Percentiles rank a stretch among this genome's conserved stretches.
These are phyloP conservation scores for Parnassius smintheus DNA, from an alignment of 2,888 invertebrate species.

Conservation along the genomic window DNA sequence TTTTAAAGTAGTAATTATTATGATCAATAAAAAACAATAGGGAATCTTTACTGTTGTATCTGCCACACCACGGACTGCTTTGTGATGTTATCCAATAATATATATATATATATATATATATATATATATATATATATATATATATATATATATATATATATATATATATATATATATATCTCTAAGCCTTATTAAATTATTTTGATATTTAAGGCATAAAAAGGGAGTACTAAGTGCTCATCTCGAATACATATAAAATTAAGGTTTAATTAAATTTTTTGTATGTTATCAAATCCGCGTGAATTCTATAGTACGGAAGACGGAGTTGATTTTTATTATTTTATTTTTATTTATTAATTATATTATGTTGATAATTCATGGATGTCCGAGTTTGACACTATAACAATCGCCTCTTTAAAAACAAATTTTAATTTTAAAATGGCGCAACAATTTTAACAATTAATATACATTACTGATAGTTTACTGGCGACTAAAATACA, in stretches of 20 bases:
- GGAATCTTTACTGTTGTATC: too few species aligned
- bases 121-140: too few species aligned
- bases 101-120: too few species aligned
- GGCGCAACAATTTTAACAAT: neutral
- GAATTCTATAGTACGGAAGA: conserved; percentile 1
- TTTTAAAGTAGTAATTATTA: too few species aligned
- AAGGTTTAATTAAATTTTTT: neutral
- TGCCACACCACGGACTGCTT: neutral
- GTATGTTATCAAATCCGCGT: neutral
- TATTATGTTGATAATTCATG: neutral
- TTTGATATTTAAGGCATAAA: neutral
- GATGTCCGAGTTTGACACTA: neutral
- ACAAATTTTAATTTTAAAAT: neutral
- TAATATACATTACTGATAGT: conserved; percentile 4
- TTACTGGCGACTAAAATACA: conserved; percentile 16
- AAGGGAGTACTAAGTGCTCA: neutral
- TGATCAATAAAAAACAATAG: too few species aligned
- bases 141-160: too few species aligned
- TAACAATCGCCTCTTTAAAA: too few species aligned
- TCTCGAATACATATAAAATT: too few species aligned
- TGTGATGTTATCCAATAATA: neutral
- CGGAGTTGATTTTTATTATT: neutral
- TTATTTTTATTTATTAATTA: neutral
- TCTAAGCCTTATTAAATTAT: neutral
- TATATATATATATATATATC: too few species aligned